Conservation (phyloP, 2,888 invertebrate genomes). For the Ophion costatus region DNA sequence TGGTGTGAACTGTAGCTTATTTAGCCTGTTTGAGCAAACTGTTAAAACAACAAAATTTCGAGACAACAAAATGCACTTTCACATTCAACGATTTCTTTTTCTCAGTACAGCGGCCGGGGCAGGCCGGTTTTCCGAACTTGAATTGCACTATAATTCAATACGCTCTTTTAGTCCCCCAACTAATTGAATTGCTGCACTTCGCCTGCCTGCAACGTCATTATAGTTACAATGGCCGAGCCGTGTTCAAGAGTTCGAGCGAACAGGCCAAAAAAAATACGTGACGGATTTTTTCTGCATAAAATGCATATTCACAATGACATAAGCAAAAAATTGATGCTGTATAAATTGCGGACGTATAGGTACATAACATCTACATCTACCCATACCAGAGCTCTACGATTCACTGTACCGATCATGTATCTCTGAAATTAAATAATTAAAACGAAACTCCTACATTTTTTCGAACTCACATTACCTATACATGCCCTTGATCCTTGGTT, state of each 20-base stretch:
- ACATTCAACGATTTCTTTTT: too few relatives aligned
- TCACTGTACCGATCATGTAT: background rate
- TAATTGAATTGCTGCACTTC: background rate
- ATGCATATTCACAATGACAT: background rate
- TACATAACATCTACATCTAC: background rate
- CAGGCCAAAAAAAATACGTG: background rate
- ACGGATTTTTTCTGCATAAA: background rate
- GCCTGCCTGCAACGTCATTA: background rate
- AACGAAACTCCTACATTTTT: background rate
- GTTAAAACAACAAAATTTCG: too few relatives aligned
- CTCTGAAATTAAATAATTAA: background rate
- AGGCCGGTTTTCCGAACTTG: background rate
- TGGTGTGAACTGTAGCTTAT: too few relatives aligned
- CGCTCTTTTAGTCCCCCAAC: background rate
- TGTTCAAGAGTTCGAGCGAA: background rate
- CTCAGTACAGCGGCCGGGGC: too few relatives aligned
- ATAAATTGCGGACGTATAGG: background rate
- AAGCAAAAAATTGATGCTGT: background rate
- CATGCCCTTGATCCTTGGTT: background rate
- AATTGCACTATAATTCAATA: background rate
- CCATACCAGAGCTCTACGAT: background rate
- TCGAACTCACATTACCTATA: background rate
- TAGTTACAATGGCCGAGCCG: background rate
- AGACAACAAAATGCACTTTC: too few relatives aligned
- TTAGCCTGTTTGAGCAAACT: too few relatives aligned